Evolutionary conservation across 2,113 vertebrate genomes (phyloP).

Genomic region (Muscicapa adusta): DNA sequence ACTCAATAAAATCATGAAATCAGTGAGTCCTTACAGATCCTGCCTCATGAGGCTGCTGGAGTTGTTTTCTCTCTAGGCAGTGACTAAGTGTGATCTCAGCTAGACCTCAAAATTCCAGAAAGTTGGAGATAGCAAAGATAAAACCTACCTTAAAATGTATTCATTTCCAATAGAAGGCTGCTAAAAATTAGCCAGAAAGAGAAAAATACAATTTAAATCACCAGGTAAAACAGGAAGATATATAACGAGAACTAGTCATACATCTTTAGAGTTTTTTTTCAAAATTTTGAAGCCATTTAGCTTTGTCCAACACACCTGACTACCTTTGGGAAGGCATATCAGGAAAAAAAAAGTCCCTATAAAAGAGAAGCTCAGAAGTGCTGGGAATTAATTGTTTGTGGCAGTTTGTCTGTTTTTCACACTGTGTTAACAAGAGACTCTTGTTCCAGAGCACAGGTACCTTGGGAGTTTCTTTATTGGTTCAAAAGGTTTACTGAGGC

Average conservation of each 20-base stretch:
- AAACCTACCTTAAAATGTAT: neutral
- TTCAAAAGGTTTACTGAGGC: neutral
- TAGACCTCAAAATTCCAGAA: neutral
- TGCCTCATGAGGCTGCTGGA: neutral
- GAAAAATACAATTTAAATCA: neutral
- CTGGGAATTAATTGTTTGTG: neutral
- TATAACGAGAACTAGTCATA: rapidly evolving
- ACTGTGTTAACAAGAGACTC: neutral
- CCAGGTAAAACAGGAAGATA: neutral
- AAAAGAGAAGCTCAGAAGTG: neutral
- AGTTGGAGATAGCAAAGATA: neutral
- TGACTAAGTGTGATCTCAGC: neutral
- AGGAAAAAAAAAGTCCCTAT: neutral
- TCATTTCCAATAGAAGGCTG: neutral
- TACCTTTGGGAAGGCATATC: neutral
- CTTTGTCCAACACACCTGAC: neutral
- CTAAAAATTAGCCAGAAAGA: neutral
- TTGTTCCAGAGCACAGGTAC: neutral
- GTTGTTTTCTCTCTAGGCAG: neutral
- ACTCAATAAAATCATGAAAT: neutral
- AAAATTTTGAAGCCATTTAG: neutral
- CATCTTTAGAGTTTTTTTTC: neutral
- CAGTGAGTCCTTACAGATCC: neutral
- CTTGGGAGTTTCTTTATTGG: neutral
- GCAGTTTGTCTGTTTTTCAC: neutral